Conservation (phyloP, 2,113 vertebrate species). For the Hyla sarda region DNA sequence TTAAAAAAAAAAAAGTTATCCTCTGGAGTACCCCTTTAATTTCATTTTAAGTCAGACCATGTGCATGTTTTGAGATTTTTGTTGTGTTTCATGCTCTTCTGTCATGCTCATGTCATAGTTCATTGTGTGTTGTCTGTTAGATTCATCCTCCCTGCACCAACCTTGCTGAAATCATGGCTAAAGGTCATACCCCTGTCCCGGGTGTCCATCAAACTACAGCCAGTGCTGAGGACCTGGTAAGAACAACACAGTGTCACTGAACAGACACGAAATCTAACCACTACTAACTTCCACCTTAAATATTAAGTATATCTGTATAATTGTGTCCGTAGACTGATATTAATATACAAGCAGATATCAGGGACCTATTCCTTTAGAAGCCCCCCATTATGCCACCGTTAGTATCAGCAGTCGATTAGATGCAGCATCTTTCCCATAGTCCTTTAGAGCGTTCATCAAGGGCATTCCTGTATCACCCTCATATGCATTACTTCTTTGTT, state of each 20-base stretch:
- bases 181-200: constrained; percentile 85
- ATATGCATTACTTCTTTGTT: too few relatives aligned
- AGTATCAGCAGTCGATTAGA: too few relatives aligned
- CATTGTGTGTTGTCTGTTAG: constrained; percentile 89
- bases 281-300: background rate
- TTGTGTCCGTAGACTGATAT: background rate
- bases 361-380: too few relatives aligned
- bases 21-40: too few relatives aligned
- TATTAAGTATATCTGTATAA: background rate
- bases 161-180: constrained; percentile 92
- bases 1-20: too few relatives aligned
- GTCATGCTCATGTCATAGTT: constrained; percentile 40
- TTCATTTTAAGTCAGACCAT: background rate
- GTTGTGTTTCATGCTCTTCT: background rate
- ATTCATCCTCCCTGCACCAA: constrained; percentile 84
- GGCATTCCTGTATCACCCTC: too few relatives aligned
- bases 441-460: too few relatives aligned
- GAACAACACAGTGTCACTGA: background rate
- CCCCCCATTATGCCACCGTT: too few relatives aligned
- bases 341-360: background rate
- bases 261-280: background rate
- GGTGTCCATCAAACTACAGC: constrained; percentile 86
- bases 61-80: background rate
- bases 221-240: constrained; percentile 78
- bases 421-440: too few relatives aligned